phyloP scores from a whole-genome alignment of 2,113 vertebrate species.

The Neotragus moschatus region DNA sequence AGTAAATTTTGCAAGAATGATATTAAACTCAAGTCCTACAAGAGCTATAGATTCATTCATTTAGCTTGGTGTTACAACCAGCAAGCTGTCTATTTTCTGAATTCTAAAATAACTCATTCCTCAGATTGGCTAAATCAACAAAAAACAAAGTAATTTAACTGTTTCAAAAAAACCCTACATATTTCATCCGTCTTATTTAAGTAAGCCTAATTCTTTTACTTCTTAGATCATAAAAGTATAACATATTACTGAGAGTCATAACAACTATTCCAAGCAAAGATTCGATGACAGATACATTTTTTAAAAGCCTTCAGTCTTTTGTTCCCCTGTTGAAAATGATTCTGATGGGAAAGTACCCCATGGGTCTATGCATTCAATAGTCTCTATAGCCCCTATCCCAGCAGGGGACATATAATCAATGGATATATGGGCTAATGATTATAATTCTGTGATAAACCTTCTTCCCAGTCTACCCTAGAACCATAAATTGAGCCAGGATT shows the following conservation, averaged over 20 bases:
- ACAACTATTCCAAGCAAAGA: background rate
- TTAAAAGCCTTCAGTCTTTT: background rate
- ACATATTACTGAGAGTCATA: background rate
- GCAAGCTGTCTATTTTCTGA: conserved; percentile 24
- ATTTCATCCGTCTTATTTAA: conserved; percentile 28
- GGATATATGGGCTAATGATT: background rate
- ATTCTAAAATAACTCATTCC: conserved; percentile 31
- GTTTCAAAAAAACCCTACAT: background rate
- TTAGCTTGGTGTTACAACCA: conserved; percentile 3
- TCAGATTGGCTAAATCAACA: background rate
- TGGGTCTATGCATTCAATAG: background rate
- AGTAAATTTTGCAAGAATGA: background rate
- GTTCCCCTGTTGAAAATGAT: conserved; percentile 5
- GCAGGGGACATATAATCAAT: background rate
- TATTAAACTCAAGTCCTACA: conserved; percentile 1
- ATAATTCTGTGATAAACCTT: background rate
- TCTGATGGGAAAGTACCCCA: background rate
- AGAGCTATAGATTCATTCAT: conserved; percentile 11
- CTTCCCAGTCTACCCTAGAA: background rate
- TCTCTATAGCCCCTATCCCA: background rate
- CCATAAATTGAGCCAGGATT: conserved; percentile 5
- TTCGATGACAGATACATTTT: background rate
- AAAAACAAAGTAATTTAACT: conserved; percentile 27
- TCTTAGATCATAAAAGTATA: conserved; percentile 22
- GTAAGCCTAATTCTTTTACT: background rate